These are phyloP conservation scores for Notocelia uddmanniana DNA, from an alignment of 2,888 invertebrate genomes.

Conservation along the genomic window DNA sequence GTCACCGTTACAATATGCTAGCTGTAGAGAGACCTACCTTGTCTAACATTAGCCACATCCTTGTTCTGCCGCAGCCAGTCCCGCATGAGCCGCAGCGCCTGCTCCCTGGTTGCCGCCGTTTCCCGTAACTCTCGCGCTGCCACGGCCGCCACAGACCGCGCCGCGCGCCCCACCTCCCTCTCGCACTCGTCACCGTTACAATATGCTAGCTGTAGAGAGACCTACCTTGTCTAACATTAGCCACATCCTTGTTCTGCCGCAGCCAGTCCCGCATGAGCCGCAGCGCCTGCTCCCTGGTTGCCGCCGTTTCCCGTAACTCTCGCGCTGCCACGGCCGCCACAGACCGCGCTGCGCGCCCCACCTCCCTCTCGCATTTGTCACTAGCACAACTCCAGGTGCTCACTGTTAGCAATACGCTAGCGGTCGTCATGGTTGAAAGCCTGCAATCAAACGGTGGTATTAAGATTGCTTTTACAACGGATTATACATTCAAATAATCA, in stretches of 20 bases:
- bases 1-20: too few species aligned
- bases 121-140: neutral
- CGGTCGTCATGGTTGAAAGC: slow-evolving; percentile 70
- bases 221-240: slow-evolving; percentile 88
- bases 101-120: neutral
- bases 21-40: neutral
- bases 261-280: slow-evolving; percentile 90
- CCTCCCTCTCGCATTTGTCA: slow-evolving; percentile 69
- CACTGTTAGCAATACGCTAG: slow-evolving; percentile 74
- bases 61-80: neutral
- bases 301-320: slow-evolving; percentile 90
- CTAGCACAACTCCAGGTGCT: slow-evolving; percentile 69
- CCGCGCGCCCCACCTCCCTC: neutral
- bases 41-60: neutral
- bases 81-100: neutral
- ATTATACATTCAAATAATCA: too few species aligned
- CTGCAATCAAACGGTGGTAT: neutral
- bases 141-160: neutral
- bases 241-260: slow-evolving; percentile 88
- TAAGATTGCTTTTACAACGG: too few species aligned
- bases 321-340: slow-evolving; percentile 85
- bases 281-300: slow-evolving; percentile 87
- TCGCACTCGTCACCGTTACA: neutral
- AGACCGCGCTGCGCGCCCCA: slow-evolving; percentile 57
- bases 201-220: neutral